Percentiles rank a stretch among this genome's conserved stretches.
phyloP scores from a whole-genome alignment of 2,888 invertebrate species.

The Dolichomitus sp. region DNA sequence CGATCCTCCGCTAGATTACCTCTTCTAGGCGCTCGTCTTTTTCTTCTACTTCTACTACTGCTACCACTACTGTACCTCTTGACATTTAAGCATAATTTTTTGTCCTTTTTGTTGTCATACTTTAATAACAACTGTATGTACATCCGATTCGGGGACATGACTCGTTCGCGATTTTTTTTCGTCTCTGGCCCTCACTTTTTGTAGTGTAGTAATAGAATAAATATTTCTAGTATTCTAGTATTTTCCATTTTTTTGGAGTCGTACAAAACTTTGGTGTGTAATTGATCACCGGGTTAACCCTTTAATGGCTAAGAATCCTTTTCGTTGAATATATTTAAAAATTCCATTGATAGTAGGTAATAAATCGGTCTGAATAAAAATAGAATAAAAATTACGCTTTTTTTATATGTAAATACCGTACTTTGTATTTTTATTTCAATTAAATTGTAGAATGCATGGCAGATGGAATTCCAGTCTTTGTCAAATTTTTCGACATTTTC shows the following conservation, averaged over 20 bases:
- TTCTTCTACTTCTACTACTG: conserved; percentile 51
- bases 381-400: too few relatives aligned
- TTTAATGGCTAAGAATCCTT: too few relatives aligned
- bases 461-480: too few relatives aligned
- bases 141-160: conserved; percentile 65
- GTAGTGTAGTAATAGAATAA: neutral
- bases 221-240: neutral
- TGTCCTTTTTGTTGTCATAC: conserved; percentile 23
- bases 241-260: too few relatives aligned
- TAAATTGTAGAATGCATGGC: too few relatives aligned
- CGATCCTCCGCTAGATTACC: conserved; percentile 66
- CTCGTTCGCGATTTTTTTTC: conserved; percentile 58
- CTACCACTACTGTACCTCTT: conserved; percentile 36
- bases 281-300: neutral
- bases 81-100: conserved; percentile 21
- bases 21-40: conserved; percentile 54
- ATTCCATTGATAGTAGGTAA: too few relatives aligned
- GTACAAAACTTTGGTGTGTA: neutral
- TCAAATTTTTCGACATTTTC: too few relatives aligned
- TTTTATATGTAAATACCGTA: too few relatives aligned
- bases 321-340: too few relatives aligned
- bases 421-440: too few relatives aligned
- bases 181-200: neutral
- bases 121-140: conserved; percentile 30
- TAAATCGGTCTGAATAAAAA: too few relatives aligned